phyloP scores from a whole-genome alignment of 1,140 invertebrate species.

The Drosophila quadrilineata region DNA sequence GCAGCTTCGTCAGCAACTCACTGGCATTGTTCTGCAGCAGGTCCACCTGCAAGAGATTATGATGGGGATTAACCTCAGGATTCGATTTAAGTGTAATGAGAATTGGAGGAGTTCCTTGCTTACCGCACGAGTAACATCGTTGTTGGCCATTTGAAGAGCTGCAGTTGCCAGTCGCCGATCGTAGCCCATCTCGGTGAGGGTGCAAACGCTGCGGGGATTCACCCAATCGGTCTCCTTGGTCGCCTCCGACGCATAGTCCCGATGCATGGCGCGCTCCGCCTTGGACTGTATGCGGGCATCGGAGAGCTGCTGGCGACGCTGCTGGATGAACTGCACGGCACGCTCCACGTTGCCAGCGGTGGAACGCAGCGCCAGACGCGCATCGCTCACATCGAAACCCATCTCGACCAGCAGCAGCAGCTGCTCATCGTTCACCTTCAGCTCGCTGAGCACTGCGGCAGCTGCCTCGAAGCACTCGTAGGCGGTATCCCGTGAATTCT shows the following conservation, averaged over 20 bases:
- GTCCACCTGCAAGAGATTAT: slow-evolving; percentile 47
- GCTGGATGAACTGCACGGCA: slow-evolving; percentile 86
- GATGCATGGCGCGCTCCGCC: slow-evolving; percentile 82
- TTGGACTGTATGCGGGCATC: slow-evolving; percentile 82
- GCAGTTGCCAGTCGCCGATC: slow-evolving; percentile 82
- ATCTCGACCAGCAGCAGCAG: slow-evolving; percentile 83
- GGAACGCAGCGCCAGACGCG: slow-evolving; percentile 86
- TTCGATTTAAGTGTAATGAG: too few species aligned
- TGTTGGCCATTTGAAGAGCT: slow-evolving; percentile 86
- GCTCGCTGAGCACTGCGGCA: slow-evolving; percentile 83
- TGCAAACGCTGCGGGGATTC: slow-evolving; percentile 82
- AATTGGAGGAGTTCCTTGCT: slow-evolving; percentile 60
- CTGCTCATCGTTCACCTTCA: slow-evolving; percentile 85
- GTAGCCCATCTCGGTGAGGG: slow-evolving; percentile 87
- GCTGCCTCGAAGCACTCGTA: slow-evolving; percentile 83
- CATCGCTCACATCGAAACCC: slow-evolving; percentile 85
- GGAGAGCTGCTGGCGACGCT: slow-evolving; percentile 82
- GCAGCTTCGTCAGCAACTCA: slow-evolving; percentile 32
- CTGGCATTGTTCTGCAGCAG: slow-evolving; percentile 46
- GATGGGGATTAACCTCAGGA: background rate
- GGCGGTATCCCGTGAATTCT: slow-evolving; percentile 85
- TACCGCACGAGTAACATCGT: slow-evolving; percentile 86
- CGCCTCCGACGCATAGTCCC: slow-evolving; percentile 48
- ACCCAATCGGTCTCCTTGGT: slow-evolving; percentile 58
- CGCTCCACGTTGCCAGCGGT: slow-evolving; percentile 83